A percentile compares a stretch with the other conserved stretches of the same genome.
phyloP scores from a whole-genome alignment of 2,797 vertebrate genomes.

The Muscicapa comitata region DNA sequence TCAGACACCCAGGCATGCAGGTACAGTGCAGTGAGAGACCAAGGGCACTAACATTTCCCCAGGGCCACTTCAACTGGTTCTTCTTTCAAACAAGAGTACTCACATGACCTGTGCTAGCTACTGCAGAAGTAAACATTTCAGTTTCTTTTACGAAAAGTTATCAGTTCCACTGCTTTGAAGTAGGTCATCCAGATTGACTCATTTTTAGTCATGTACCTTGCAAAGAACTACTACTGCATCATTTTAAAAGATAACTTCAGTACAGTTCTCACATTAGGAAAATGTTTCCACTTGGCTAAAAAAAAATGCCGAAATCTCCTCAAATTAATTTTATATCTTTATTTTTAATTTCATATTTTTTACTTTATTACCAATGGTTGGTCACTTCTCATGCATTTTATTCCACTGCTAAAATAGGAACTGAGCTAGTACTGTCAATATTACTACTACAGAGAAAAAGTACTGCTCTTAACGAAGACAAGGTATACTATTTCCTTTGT shows the following conservation, averaged over 20 bases:
- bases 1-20: not conserved
- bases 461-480: not conserved
- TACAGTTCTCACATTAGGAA: not conserved
- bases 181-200: not conserved
- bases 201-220: not conserved
- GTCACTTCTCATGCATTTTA: not conserved
- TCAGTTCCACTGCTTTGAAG: not conserved
- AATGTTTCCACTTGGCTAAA: not conserved
- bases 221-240: not conserved
- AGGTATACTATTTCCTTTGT: not conserved
- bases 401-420: not conserved
- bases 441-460: not conserved
- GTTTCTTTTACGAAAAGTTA: not conserved
- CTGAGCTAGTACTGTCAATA: not conserved
- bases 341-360: not conserved
- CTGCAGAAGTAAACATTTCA: not conserved
- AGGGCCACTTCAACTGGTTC: accelerated
- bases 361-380: not conserved
- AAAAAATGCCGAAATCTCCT: not conserved
- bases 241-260: not conserved
- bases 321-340: not conserved
- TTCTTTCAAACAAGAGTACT: not conserved
- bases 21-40: not conserved
- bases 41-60: too few species aligned
- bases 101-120: not conserved